Base-by-base conservation (phyloP, 2,888 invertebrate genomes). In the Apantesis nais region DNA sequence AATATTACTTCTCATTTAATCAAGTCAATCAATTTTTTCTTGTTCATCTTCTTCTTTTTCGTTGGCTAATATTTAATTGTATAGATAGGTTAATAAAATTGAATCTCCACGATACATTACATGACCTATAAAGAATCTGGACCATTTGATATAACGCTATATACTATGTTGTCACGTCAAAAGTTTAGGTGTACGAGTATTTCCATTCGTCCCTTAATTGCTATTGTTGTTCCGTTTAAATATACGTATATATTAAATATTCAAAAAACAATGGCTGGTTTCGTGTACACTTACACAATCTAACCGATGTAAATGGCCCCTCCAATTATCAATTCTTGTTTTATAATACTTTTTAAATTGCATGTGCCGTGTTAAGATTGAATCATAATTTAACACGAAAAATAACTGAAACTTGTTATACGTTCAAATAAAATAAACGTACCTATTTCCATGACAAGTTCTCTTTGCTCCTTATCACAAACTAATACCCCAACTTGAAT, bases 401-500 rank as follows among this genome's bases (percentile, higher is more conserved):
- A 66, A 48, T 69, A 61, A 29, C 52, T 39, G 48, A 31, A 55
- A 39, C 62, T 67, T 60, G 62, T 70, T 70, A 31, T 68, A 70
- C 41, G 58, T 65, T 31, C 71, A 29, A 73, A 52, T 67, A 52
- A n/a, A 58, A 58, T 29, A 16, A 71, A 74, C 73, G 68, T 60
- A 72, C 72, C 63, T 71, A 74, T 75, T 80, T 72, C 79, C 69
- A 68, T 77, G 74, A 76, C 79, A 81, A 79, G 77, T 81, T 69
- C 73, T 74, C 77, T 67, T 79, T 80, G 75, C 74, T 83, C 84
- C 88, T 91, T 89, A 88, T 90, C 90, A 85, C 74, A 78, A 88
- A 88, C 85, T 89, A 86, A 89, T 86, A 89, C 85, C 77, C 81
- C 74, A 88, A 90, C 80, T 90, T 89, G 79, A 82, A 77, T 79